These are phyloP conservation scores for Myripristis murdjan DNA, from an alignment of 2,797 vertebrate genomes.

Conservation along the genomic window DNA sequence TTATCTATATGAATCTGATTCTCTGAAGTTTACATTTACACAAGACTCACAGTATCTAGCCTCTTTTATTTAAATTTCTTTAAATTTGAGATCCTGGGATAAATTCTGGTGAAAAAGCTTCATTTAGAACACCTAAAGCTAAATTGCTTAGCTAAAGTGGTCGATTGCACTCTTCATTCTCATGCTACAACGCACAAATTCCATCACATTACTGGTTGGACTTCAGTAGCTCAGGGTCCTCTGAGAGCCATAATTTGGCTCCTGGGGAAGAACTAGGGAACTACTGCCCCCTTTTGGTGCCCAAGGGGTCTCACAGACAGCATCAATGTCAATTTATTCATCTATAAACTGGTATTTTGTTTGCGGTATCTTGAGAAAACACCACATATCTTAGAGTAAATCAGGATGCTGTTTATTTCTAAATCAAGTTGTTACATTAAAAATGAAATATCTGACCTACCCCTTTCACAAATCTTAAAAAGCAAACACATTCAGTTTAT, in stretches of 20 bases:
- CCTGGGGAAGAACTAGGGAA: conserved; percentile 50
- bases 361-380: neutral
- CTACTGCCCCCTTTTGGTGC: conserved; percentile 77
- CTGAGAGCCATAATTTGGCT: conserved; percentile 39
- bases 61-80: too few relatives aligned
- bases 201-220: conserved; percentile 41
- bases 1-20: neutral
- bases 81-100: neutral
- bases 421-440: conserved; percentile 66
- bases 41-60: neutral
- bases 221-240: conserved; percentile 1
- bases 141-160: neutral
- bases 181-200: conserved; percentile 45
- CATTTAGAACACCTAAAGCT: neutral
- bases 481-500: conserved; percentile 60
- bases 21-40: conserved; percentile 7
- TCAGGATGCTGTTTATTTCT: conserved; percentile 76
- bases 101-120: neutral
- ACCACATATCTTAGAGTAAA: conserved; percentile 36
- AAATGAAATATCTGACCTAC: conserved; percentile 51
- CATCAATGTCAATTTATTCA: too few relatives aligned
- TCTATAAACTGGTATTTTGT: neutral
- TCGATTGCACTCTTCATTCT: conserved; percentile 15
- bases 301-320: conserved; percentile 1
- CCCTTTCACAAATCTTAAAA: conserved; percentile 60